phyloP scores from a whole-genome alignment of 2,888 invertebrate genomes.

The Oxycera nigricornis region DNA sequence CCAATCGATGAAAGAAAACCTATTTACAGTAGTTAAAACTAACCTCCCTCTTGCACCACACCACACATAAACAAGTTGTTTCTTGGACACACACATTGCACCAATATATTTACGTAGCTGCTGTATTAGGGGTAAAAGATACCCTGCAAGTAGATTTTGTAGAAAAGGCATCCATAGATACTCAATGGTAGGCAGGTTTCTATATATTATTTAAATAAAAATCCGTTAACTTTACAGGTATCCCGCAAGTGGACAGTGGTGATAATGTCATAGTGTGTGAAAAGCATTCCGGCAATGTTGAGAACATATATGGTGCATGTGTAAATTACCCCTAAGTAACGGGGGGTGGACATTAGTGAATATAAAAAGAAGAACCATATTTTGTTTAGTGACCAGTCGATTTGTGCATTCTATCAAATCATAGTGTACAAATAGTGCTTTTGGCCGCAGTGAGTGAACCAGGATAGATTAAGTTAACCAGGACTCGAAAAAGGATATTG shows the following conservation, averaged over 20 bases:
- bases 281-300: background rate
- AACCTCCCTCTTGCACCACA: background rate
- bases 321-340: constrained; percentile 12
- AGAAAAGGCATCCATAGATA: constrained; percentile 1
- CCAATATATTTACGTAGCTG: background rate
- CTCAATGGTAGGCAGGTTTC: background rate
- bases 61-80: background rate
- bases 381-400: constrained; percentile 41
- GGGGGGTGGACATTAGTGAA: constrained; percentile 28
- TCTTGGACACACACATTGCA: background rate
- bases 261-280: constrained; percentile 4
- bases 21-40: background rate
- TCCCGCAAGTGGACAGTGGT: background rate
- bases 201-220: constrained; percentile 1
- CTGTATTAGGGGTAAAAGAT: constrained; percentile 27
- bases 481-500: too few relatives aligned
- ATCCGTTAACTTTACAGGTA: constrained; percentile 36
- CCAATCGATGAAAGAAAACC: constrained; percentile 5
- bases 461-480: too few relatives aligned
- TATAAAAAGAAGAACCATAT: constrained; percentile 46
- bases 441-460: background rate
- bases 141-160: constrained; percentile 25
- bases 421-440: background rate
- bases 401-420: constrained; percentile 10
- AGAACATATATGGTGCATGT: background rate